phyloP scores from a whole-genome alignment of 2,113 vertebrate genomes.

The Ailurus styani region DNA sequence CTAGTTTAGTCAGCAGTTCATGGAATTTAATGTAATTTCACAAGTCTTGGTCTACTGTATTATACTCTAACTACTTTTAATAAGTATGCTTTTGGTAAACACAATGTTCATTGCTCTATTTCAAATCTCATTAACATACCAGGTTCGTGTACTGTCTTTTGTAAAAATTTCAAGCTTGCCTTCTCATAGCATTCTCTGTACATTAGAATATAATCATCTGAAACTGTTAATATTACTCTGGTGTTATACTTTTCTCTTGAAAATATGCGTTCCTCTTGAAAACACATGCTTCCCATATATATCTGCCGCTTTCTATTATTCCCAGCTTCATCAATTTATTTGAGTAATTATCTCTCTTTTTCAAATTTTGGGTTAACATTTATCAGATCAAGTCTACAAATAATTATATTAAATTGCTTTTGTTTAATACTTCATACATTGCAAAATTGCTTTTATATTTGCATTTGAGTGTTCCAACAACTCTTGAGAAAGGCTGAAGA shows the following conservation, averaged over 20 bases:
- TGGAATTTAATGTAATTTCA: neutral
- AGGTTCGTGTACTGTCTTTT: neutral
- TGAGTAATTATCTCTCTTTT: neutral
- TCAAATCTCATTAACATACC: neutral
- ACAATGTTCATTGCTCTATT: neutral
- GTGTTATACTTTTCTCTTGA: neutral
- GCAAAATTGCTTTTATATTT: neutral
- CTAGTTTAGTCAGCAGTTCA: neutral
- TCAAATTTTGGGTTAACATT: neutral
- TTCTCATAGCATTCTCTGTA: neutral
- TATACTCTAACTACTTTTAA: neutral
- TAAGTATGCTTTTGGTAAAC: neutral
- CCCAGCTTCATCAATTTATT: neutral
- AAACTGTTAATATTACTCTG: neutral
- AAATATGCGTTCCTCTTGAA: neutral
- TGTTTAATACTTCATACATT: neutral
- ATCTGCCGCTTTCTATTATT: neutral
- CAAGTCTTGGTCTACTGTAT: neutral
- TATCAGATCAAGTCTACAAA: neutral
- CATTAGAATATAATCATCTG: neutral
- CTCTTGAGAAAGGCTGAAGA: neutral
- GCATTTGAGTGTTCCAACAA: neutral
- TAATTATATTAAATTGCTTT: neutral
- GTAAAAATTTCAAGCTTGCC: neutral
- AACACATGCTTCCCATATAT: neutral